A percentile compares a stretch with the other conserved stretches of the same genome.
Evolutionary conservation across 1,140 invertebrate species (phyloP).

Genomic region (Macrobrachium rosenbergii): DNA sequence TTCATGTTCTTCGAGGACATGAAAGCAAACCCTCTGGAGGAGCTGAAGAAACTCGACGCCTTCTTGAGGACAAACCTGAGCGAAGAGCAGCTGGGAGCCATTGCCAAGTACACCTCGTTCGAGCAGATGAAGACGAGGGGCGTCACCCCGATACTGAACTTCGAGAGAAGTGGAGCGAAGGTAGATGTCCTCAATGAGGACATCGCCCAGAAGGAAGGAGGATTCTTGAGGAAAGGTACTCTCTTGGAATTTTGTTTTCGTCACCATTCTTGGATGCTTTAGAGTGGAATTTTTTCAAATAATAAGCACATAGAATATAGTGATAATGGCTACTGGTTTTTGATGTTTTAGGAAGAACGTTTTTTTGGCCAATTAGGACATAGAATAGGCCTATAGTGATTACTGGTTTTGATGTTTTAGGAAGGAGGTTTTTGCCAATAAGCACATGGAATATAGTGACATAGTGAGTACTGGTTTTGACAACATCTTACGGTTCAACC

Average conservation of each 20-base stretch:
- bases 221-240: slow-evolving; percentile 24
- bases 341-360: no score
- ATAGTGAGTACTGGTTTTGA: no score
- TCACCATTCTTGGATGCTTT: background rate
- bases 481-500: no score
- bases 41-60: slow-evolving; percentile 79
- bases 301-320: no score
- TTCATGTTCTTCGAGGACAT: slow-evolving; percentile 66
- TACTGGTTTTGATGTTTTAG: no score
- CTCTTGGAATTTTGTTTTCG: background rate
- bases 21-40: slow-evolving; percentile 74
- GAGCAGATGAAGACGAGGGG: background rate
- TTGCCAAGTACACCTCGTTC: slow-evolving; percentile 69
- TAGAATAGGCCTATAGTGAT: no score
- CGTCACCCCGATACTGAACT: background rate
- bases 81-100: slow-evolving; percentile 76
- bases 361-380: no score
- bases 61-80: slow-evolving; percentile 80
- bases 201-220: background rate
- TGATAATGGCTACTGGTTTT: no score
- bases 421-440: no score
- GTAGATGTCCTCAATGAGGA: background rate
- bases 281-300: background rate
- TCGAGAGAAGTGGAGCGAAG: background rate
- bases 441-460: no score